phyloP scores from a whole-genome alignment of 1,140 invertebrate genomes.

The Diachasmimorpha longicaudata region DNA sequence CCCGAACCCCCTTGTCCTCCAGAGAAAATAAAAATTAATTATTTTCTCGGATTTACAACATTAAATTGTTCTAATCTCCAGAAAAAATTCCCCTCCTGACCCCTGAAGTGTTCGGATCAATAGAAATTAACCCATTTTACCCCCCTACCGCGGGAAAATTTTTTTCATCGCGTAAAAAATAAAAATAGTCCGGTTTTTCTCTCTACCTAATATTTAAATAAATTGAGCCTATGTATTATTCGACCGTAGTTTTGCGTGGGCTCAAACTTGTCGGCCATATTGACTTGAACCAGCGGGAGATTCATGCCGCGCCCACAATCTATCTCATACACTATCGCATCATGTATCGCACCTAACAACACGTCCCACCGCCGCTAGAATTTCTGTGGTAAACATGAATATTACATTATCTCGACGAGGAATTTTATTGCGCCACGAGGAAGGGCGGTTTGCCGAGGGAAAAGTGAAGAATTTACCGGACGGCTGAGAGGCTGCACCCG shows the following conservation, averaged over 20 bases:
- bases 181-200: not conserved
- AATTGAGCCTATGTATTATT: not conserved
- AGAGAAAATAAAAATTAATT: no score
- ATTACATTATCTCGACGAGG: not conserved
- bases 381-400: constrained; percentile 2
- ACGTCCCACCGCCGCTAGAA: not conserved
- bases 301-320: constrained; percentile 23
- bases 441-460: not conserved
- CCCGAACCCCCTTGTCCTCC: no score
- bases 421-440: not conserved
- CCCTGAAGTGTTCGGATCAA: no score
- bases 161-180: no score
- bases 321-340: not conserved
- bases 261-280: not conserved
- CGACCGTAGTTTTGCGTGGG: not conserved
- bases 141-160: no score
- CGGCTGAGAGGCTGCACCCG: not conserved
- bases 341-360: not conserved
- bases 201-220: not conserved
- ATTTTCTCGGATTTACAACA: no score
- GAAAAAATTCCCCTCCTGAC: no score
- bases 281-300: not conserved
- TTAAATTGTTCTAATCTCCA: no score
- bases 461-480: not conserved
- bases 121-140: no score